A percentile compares a stretch with the other conserved stretches of the same genome.
Conservation (phyloP, 2,888 invertebrate genomes). For the Phengaris alcon region DNA sequence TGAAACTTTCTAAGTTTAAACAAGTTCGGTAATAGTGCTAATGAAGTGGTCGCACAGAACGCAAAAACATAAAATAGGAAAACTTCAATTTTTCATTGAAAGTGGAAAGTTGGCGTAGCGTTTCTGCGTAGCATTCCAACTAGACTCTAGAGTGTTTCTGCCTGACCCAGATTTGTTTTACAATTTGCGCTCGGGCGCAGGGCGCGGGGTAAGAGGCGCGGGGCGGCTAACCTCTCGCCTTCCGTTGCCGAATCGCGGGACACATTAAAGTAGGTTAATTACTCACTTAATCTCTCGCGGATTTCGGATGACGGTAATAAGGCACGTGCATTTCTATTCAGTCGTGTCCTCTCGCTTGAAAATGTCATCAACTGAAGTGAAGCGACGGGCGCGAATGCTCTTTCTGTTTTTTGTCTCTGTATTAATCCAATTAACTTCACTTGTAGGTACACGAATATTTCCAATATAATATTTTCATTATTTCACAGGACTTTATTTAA, state of each 20-base stretch:
- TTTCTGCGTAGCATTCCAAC: constrained; percentile 19
- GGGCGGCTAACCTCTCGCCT: constrained; percentile 5
- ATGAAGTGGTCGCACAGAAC: neutral
- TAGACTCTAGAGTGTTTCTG: constrained; percentile 16
- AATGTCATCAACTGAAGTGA: constrained; percentile 13
- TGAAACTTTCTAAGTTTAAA: neutral
- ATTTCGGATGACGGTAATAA: constrained; percentile 13
- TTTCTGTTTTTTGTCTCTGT: neutral
- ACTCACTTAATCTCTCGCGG: constrained; percentile 7
- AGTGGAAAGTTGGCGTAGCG: constrained; percentile 19
- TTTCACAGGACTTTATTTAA: neutral
- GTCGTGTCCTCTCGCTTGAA: neutral
- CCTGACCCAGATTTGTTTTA: constrained; percentile 25
- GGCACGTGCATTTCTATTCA: constrained; percentile 17
- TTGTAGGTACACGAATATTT: neutral
- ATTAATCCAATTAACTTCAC: neutral
- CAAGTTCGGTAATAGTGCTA: neutral
- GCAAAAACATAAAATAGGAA: constrained; percentile 10
- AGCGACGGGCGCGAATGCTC: constrained; percentile 10
- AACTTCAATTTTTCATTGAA: constrained; percentile 19
- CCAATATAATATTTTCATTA: neutral
- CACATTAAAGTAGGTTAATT: constrained; percentile 26
- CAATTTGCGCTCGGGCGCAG: constrained; percentile 12
- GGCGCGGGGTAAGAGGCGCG: neutral
- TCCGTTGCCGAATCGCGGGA: constrained; percentile 1